phyloP scores from a whole-genome alignment of 2,797 vertebrate species.

The Borostomias antarcticus region DNA sequence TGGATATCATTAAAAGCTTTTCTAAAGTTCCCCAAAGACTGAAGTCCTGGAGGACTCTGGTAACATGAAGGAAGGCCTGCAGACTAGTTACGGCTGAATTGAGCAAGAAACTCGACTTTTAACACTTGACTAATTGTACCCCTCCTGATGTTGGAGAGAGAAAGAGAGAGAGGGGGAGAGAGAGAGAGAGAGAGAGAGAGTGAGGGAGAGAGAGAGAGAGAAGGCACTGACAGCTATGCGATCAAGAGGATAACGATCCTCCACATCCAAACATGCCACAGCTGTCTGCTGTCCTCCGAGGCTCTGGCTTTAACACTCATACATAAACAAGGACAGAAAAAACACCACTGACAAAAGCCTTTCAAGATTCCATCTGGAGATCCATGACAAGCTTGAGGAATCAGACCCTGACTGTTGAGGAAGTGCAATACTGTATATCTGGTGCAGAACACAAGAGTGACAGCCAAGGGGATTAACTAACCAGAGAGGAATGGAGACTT shows the following conservation, averaged over 20 bases:
- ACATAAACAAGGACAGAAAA: slow-evolving; percentile 71
- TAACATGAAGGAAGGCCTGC: not conserved
- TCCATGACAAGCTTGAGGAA: slow-evolving; percentile 69
- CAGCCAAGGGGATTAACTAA: slow-evolving; percentile 60
- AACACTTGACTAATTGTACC: not conserved
- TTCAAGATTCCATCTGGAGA: slow-evolving; percentile 75
- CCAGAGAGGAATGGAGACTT: slow-evolving; percentile 26
- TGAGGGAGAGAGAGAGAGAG: not conserved
- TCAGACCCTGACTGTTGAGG: slow-evolving; percentile 60
- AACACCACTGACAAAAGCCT: slow-evolving; percentile 47
- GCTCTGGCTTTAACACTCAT: slow-evolving; percentile 68
- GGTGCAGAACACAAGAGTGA: slow-evolving; percentile 57
- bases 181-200: not conserved
- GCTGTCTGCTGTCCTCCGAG: slow-evolving; percentile 75
- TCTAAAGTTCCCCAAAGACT: no score
- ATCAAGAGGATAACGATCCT: slow-evolving; percentile 62
- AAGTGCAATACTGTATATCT: slow-evolving; percentile 62
- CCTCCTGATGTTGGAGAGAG: slow-evolving; percentile 6
- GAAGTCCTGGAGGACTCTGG: no score
- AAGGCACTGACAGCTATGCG: slow-evolving; percentile 57
- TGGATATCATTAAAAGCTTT: no score
- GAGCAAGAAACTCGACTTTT: not conserved
- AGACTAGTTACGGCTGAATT: not conserved
- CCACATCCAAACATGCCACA: slow-evolving; percentile 69
- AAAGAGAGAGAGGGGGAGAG: not conserved